Evolutionary conservation across 2,797 vertebrate species (phyloP).

Genomic region (Sardinella longiceps): DNA sequence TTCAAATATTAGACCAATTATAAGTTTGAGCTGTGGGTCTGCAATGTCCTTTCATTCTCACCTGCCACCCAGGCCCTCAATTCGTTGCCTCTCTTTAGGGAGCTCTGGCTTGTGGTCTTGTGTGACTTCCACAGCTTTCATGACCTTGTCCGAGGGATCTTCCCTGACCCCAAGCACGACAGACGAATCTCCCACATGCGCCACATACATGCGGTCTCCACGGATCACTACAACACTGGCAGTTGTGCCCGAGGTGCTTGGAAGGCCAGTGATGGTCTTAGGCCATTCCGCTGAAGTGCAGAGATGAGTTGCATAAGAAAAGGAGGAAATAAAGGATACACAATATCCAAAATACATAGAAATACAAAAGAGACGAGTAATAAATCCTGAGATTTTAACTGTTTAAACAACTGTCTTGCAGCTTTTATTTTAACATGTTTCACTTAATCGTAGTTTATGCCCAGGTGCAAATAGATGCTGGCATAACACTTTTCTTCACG

Average conservation of each 20-base stretch:
- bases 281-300: conserved; percentile 88
- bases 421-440: too few species aligned
- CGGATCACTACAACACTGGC: conserved; percentile 95
- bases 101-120: conserved; percentile 97
- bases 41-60: conserved; percentile 52
- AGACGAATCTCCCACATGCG: conserved; percentile 93
- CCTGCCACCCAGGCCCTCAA: conserved; percentile 96
- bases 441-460: too few species aligned
- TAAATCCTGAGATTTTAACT: too few species aligned
- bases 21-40: neutral
- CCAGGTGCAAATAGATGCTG: too few species aligned
- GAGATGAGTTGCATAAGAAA: neutral
- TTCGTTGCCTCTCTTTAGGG: conserved; percentile 91
- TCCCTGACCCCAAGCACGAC: conserved; percentile 93
- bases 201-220: conserved; percentile 92
- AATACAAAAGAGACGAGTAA: too few species aligned
- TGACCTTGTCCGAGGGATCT: conserved; percentile 82
- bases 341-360: too few species aligned
- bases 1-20: neutral
- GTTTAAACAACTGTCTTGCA: too few species aligned
- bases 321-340: neutral
- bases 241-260: conserved; percentile 94
- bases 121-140: conserved; percentile 92
- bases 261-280: conserved; percentile 91
- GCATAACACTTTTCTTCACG: too few species aligned